Conservation (phyloP, 2,888 invertebrate genomes). For the Agapostemon virescens region DNA sequence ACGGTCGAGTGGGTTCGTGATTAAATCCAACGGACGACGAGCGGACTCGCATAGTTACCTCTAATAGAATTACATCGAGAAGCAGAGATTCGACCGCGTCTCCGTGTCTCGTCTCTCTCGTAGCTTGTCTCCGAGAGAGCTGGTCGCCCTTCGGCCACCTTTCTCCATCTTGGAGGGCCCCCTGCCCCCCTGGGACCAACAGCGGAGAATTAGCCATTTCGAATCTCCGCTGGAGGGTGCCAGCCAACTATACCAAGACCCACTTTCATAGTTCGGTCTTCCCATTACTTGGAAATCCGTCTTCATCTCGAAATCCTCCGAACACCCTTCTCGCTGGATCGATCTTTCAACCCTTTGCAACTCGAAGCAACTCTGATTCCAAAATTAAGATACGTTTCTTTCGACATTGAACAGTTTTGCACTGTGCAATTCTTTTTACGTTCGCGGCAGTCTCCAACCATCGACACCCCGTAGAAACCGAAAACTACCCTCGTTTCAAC, state of each 20-base stretch:
- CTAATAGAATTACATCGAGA: constrained; percentile 80
- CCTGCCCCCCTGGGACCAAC: constrained; percentile 73
- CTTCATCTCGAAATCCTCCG: too few relatives aligned
- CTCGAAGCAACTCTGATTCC: too few relatives aligned
- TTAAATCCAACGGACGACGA: constrained; percentile 78
- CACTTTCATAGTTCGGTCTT: neutral
- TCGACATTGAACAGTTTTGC: too few relatives aligned
- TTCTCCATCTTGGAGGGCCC: constrained; percentile 57
- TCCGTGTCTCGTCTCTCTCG: constrained; percentile 7
- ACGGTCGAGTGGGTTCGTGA: constrained; percentile 77
- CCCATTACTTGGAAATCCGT: neutral
- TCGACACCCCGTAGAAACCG: neutral
- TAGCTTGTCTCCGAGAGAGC: constrained; percentile 49
- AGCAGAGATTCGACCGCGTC: constrained; percentile 68
- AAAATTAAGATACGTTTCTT: too few relatives aligned
- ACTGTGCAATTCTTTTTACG: too few relatives aligned
- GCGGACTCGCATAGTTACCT: constrained; percentile 79
- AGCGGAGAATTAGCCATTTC: constrained; percentile 80
- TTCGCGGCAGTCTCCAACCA: neutral
- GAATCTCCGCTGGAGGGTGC: constrained; percentile 76
- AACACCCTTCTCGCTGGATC: neutral
- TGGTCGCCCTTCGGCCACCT: constrained; percentile 52
- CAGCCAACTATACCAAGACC: neutral
- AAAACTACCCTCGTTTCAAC: neutral
- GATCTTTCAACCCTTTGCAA: too few relatives aligned